These are phyloP conservation scores for Cercocebus atys DNA, from an alignment of 2,113 vertebrate species.

Conservation along the genomic window DNA sequence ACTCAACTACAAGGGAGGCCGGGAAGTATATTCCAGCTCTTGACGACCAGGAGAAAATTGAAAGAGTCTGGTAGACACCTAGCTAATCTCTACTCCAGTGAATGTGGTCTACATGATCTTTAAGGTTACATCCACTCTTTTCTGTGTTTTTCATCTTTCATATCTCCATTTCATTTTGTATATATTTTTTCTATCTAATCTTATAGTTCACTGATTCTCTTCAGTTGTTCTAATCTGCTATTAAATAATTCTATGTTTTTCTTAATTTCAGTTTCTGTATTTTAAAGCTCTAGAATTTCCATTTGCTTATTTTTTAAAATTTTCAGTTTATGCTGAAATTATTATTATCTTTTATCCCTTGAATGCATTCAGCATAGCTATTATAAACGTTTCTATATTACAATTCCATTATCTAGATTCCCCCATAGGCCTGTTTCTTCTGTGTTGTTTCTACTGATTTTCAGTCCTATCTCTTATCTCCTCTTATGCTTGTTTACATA, in stretches of 20 bases:
- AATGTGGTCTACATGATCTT: neutral
- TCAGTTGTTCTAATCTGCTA: neutral
- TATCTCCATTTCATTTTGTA: neutral
- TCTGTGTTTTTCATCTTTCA: neutral
- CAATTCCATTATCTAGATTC: neutral
- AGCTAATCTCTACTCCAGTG: neutral
- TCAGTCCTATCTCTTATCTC: neutral
- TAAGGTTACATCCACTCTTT: neutral
- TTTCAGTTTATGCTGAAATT: slow-evolving; percentile 25
- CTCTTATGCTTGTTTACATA: neutral
- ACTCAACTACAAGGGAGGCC: neutral
- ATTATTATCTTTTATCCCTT: neutral
- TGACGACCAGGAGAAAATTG: neutral
- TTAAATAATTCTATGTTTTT: neutral
- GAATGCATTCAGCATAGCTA: neutral
- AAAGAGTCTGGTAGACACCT: neutral
- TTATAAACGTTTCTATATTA: neutral
- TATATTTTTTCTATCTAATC: neutral
- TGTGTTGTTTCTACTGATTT: neutral
- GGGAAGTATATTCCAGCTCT: neutral
- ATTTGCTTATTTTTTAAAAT: slow-evolving; percentile 16
- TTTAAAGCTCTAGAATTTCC: slow-evolving; percentile 21
- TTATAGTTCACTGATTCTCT: neutral
- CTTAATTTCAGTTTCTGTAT: neutral
- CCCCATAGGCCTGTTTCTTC: neutral